Conservation (phyloP, 2,113 vertebrate genomes). For the Lagopus leucura region DNA sequence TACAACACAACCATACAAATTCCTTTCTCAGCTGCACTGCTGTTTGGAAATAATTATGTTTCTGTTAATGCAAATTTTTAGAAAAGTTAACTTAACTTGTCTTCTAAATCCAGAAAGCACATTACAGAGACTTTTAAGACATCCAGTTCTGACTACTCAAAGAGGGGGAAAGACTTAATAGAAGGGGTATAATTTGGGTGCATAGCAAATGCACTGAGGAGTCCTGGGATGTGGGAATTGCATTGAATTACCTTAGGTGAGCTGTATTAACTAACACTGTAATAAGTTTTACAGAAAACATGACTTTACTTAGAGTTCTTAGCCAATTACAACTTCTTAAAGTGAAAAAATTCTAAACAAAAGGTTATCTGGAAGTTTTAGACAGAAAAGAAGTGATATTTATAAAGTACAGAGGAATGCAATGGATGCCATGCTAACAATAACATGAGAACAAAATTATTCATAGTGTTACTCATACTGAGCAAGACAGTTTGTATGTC, state of each 20-base stretch:
- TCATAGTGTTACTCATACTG: not conserved
- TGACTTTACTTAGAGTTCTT: not conserved
- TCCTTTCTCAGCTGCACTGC: not conserved
- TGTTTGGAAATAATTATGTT: constrained; percentile 59
- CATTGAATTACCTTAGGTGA: constrained; percentile 29
- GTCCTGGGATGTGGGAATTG: not conserved
- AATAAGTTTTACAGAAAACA: constrained; percentile 28
- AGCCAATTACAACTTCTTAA: not conserved
- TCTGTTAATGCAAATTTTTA: constrained; percentile 54
- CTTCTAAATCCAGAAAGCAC: constrained; percentile 33
- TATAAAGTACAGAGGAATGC: not conserved
- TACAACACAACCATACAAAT: not conserved
- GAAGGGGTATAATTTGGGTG: constrained; percentile 56
- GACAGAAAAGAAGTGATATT: not conserved
- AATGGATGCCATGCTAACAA: not conserved
- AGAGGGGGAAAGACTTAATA: constrained; percentile 12
- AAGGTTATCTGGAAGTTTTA: constrained; percentile 8
- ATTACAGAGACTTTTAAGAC: constrained; percentile 44
- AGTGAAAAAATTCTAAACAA: not conserved
- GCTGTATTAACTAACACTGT: not conserved
- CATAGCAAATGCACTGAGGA: not conserved
- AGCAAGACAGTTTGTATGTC: not conserved
- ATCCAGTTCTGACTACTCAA: not conserved
- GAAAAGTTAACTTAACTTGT: not conserved
- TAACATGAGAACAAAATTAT: not conserved